Evolutionary conservation across 1,140 invertebrate species (phyloP), one percentile per base, ranked within the genome.

Genomic region (Drosophila pachea): DNA sequence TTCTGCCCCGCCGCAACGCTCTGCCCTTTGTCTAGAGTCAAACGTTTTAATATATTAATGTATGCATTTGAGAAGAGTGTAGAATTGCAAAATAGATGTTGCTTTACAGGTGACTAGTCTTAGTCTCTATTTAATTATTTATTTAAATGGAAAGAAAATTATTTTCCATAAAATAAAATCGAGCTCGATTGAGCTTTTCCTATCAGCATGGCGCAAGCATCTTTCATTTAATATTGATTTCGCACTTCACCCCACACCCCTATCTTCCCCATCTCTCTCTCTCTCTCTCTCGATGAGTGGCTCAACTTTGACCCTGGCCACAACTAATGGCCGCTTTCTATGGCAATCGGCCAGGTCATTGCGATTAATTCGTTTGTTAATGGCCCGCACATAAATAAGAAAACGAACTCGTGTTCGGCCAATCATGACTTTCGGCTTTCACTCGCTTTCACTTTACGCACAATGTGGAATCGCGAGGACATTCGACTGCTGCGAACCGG

Each of bases 371-470:
- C 14, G 42, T 8, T 12, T n/a, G 35, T 40, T 62, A 68, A 68
- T 62, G 43, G 52, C 8, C 36, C 40, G 2, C 66, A 68, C 66
- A 63, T 68, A 56, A 63, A 63, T 68, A 63, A 56, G 42, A 49
- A 48, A 56, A 63, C 1, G 22, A 22, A 61, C 64, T 47, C 56
- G 33, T 61, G 7, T 12, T 4, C 32, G 31, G 5, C 43, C 22
- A 35, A 14, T 14, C 40, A 63, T 47, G 11, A 63, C 6, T 33
- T 8, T 7, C 7, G 35, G 5, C 35, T 40, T 49, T 49, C 52
- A 54, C 54, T 47, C 22, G 35, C 22, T 22, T 55, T 43, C n/a
- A 54, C 12, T 29, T 11, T 14, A 42, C 12, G 6, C n/a, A 43
- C 40, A 22, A 78, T 79, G 68, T 50, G 22, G 56, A 55, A 35